Conservation (phyloP, 2,113 vertebrate genomes). For the Nerophis lumbriciformis region DNA sequence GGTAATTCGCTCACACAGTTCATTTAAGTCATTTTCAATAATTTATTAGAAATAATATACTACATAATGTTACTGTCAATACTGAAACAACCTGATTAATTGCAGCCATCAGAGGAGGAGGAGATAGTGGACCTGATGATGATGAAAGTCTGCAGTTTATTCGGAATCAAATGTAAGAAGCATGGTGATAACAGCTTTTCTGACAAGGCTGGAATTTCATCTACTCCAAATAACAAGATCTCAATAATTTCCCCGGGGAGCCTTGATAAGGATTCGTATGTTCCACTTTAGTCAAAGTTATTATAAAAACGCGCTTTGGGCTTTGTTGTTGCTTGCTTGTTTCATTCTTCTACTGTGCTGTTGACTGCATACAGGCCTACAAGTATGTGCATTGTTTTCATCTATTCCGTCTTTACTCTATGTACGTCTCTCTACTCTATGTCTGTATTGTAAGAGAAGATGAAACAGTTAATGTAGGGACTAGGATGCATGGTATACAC, state of each 20-base stretch:
- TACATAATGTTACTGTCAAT: neutral
- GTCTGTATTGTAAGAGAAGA: conserved; percentile 1
- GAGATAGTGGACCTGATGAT: conserved; percentile 90
- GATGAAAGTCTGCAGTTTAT: conserved; percentile 81
- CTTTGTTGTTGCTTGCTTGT: conserved; percentile 13
- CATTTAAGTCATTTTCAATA: too few species aligned
- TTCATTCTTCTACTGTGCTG: conserved; percentile 1
- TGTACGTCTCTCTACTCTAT: neutral
- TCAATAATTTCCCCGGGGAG: conserved; percentile 27
- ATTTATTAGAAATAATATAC: neutral
- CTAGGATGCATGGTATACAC: neutral
- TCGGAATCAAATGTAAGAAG: conserved; percentile 81
- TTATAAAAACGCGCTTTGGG: neutral
- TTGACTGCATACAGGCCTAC: conserved; percentile 4
- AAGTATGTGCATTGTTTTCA: conserved; percentile 14
- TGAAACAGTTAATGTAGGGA: conserved; percentile 1
- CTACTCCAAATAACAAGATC: conserved; percentile 25
- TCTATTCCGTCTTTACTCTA: conserved; percentile 10
- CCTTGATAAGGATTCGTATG: conserved; percentile 14
- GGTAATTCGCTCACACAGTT: conserved; percentile 56
- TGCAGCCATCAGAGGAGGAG: conserved; percentile 86
- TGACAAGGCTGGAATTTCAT: conserved; percentile 16
- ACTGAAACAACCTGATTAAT: conserved; percentile 21
- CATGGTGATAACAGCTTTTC: conserved; percentile 25
- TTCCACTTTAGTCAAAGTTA: conserved; percentile 1